Percentiles rank a stretch among this genome's conserved stretches.
phyloP scores from a whole-genome alignment of 2,888 invertebrate species.

The Epinotia ramella region DNA sequence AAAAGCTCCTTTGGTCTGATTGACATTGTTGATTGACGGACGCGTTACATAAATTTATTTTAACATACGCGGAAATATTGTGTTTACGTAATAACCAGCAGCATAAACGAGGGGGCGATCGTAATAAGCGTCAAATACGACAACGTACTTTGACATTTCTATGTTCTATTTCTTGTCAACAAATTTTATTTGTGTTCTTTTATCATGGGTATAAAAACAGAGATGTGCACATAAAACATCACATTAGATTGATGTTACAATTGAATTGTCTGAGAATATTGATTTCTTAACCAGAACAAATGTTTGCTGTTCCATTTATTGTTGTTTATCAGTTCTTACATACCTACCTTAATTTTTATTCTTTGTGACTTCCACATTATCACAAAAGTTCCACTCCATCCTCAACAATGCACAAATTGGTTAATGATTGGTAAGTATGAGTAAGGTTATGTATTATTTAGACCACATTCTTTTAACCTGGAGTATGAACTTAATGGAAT shows the following conservation, averaged over 20 bases:
- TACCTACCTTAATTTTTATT: background rate
- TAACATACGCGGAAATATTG: conserved; percentile 65
- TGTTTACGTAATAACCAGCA: conserved; percentile 81
- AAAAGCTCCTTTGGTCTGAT: conserved; percentile 55
- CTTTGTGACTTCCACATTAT: background rate
- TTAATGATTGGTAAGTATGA: background rate
- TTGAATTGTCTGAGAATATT: background rate
- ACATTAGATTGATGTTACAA: background rate
- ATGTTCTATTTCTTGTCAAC: conserved; percentile 71
- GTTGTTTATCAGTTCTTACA: background rate
- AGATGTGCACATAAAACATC: background rate
- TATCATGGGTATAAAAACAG: background rate
- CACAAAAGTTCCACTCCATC: background rate
- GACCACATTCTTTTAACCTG: background rate
- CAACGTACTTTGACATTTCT: conserved; percentile 73
- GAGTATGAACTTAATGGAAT: too few relatives aligned
- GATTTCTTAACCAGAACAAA: background rate
- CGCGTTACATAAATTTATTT: conserved; percentile 58
- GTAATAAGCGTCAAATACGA: conserved; percentile 58
- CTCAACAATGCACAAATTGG: background rate
- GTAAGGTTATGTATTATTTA: conserved; percentile 8
- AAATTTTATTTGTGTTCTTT: conserved; percentile 48
- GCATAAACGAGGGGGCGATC: conserved; percentile 65
- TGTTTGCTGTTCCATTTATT: background rate
- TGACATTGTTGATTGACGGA: conserved; percentile 52